Percentiles rank a stretch among this genome's conserved stretches.
phyloP scores from a whole-genome alignment of 2,113 vertebrate genomes.

The Diglossa brunneiventris region DNA sequence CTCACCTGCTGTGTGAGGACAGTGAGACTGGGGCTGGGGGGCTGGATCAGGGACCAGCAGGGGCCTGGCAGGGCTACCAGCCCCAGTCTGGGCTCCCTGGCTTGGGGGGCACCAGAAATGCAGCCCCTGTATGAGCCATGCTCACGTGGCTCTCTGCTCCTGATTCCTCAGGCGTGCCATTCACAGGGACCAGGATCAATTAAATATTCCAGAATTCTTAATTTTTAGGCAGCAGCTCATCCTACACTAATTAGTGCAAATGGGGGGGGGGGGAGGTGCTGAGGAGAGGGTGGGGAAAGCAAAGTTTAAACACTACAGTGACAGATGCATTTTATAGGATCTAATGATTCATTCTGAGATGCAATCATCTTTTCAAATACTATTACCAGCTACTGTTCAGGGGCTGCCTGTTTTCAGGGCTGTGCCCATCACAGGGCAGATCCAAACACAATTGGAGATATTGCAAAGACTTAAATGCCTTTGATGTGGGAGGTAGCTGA shows the following conservation, averaged over 20 bases:
- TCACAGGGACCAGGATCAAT: neutral
- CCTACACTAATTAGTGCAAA: constrained; percentile 27
- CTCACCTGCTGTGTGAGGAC: neutral
- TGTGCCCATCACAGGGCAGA: neutral
- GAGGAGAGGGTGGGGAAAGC: neutral
- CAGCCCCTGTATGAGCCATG: fast-evolving
- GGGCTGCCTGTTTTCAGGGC: neutral
- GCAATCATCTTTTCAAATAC: constrained; percentile 11
- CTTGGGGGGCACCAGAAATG: neutral
- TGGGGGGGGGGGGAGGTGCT: too few relatives aligned
- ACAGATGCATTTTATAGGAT: constrained; percentile 34
- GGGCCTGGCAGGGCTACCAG: neutral
- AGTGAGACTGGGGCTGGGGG: fast-evolving
- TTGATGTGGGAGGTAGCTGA: neutral
- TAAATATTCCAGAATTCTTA: neutral
- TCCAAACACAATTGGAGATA: neutral
- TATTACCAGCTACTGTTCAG: neutral
- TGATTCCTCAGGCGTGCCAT: neutral
- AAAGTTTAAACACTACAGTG: neutral
- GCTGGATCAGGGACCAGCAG: neutral
- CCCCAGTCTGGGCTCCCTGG: fast-evolving
- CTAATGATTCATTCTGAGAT: constrained; percentile 20
- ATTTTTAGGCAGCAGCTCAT: constrained; percentile 19
- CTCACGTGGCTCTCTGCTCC: neutral
- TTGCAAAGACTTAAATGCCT: neutral